phyloP scores from a whole-genome alignment of 2,797 vertebrate genomes.

The Enteromius mattozi region DNA sequence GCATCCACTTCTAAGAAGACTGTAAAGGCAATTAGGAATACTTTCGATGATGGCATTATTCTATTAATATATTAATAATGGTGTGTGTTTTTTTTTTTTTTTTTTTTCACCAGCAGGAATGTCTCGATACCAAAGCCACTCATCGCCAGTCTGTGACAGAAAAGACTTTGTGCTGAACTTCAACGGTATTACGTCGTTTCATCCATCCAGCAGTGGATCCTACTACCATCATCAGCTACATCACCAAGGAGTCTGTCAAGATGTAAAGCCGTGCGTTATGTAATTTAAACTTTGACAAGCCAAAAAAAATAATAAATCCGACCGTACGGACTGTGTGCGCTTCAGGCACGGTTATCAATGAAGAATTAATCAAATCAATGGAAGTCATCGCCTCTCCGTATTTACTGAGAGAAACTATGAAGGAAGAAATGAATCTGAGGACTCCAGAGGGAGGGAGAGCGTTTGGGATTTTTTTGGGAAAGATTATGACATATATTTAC shows the following conservation, averaged over 20 bases:
- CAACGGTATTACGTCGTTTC: slow-evolving; percentile 93
- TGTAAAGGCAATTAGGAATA: neutral
- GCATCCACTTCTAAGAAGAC: neutral
- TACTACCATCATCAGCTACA: slow-evolving; percentile 83
- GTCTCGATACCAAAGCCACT: slow-evolving; percentile 90
- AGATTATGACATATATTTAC: slow-evolving; percentile 15
- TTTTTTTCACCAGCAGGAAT: slow-evolving; percentile 85
- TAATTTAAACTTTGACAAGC: slow-evolving; percentile 68
- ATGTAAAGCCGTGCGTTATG: slow-evolving; percentile 95
- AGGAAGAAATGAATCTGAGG: neutral
- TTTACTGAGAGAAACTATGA: neutral
- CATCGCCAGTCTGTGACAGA: slow-evolving; percentile 89
- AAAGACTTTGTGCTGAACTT: slow-evolving; percentile 97
- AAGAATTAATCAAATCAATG: neutral
- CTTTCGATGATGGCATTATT: neutral
- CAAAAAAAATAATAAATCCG: neutral
- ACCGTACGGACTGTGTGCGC: neutral
- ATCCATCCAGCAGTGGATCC: slow-evolving; percentile 86
- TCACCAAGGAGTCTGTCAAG: slow-evolving; percentile 90
- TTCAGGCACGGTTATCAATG: neutral
- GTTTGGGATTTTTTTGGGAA: neutral
- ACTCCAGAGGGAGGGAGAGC: neutral
- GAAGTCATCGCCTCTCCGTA: neutral
- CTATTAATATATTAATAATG: neutral
- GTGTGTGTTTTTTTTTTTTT: neutral